phyloP scores from a whole-genome alignment of 2,888 invertebrate genomes.

The Protodeltote pygarga region DNA sequence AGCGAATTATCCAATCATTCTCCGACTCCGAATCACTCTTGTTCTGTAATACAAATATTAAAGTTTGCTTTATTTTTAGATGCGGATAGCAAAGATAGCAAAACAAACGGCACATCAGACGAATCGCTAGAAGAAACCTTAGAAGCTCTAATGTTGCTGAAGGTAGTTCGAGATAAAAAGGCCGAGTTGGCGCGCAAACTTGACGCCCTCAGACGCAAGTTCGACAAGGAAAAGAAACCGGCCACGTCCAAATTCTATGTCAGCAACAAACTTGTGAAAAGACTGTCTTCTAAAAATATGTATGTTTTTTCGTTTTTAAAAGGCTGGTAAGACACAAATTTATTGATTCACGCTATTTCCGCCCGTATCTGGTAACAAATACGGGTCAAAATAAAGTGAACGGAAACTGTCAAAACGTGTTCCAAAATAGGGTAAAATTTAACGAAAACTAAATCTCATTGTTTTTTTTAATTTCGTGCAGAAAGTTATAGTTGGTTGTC shows the following conservation, averaged over 20 bases:
- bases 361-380: too few species aligned
- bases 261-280: constrained; percentile 59
- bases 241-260: constrained; percentile 91
- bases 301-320: constrained; percentile 31
- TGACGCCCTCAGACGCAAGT: constrained; percentile 92
- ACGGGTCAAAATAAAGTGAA: too few species aligned
- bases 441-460: too few species aligned
- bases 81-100: constrained; percentile 57
- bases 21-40: too few species aligned
- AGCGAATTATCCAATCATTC: too few species aligned
- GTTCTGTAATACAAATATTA: background rate
- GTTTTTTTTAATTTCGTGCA: too few species aligned
- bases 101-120: constrained; percentile 75
- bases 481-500: too few species aligned
- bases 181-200: constrained; percentile 95
- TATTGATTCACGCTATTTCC: background rate
- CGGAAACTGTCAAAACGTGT: too few species aligned
- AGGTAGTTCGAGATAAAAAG: constrained; percentile 93
- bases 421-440: too few species aligned
- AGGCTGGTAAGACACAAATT: background rate
- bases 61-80: constrained; percentile 41
- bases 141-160: constrained; percentile 93
- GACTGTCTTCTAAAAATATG: constrained; percentile 63
- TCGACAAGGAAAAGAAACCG: constrained; percentile 91
- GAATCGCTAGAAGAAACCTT: constrained; percentile 92